phyloP scores from a whole-genome alignment of 2,797 vertebrate genomes.

The Mionectes olivaceus region DNA sequence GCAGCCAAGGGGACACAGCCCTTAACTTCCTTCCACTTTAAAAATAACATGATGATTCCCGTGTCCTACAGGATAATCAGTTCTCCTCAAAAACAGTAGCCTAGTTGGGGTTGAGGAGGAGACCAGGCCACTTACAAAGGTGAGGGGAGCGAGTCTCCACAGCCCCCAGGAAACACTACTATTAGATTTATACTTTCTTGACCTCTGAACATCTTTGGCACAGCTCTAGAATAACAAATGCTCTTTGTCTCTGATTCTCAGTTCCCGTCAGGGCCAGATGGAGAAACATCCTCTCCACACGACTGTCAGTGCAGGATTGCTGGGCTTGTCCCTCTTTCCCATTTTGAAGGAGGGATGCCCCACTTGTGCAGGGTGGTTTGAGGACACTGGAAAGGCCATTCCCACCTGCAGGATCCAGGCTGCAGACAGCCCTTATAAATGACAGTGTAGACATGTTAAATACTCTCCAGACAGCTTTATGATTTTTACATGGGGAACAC shows the following conservation, averaged over 20 bases:
- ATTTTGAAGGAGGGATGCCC: not conserved
- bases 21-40: not conserved
- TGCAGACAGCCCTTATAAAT: not conserved
- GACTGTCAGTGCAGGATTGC: not conserved
- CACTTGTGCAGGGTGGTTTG: not conserved
- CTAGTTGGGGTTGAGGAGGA: not conserved
- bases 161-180: not conserved
- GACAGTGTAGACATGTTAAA: not conserved
- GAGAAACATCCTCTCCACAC: not conserved
- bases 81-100: not conserved
- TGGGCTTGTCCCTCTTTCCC: conserved; percentile 7
- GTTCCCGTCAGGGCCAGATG: not conserved
- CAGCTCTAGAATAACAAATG: not conserved
- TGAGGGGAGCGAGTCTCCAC: not conserved
- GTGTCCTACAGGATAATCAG: not conserved
- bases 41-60: not conserved
- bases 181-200: not conserved
- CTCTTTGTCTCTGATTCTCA: conserved; percentile 1
- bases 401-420: not conserved
- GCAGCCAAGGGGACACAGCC: not conserved
- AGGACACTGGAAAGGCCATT: conserved; percentile 19
- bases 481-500: conserved; percentile 3
- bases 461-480: conserved; percentile 1
- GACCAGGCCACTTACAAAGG: not conserved
- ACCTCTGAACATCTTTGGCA: not conserved